Conservation (phyloP, 2,113 vertebrate species). For the Thomomys bottae region DNA sequence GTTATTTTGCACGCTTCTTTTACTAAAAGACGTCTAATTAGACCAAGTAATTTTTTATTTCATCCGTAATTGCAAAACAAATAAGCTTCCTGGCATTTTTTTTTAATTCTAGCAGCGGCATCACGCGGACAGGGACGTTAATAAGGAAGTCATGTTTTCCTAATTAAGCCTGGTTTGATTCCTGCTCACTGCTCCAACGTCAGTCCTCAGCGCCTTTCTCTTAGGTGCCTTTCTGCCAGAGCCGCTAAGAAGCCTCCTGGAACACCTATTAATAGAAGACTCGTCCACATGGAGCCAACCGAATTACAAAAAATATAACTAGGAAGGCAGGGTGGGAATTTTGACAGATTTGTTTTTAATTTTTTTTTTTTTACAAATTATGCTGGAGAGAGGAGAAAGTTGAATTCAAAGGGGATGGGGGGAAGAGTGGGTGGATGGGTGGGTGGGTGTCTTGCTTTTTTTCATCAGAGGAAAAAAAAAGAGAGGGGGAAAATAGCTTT, state of each 20-base stretch:
- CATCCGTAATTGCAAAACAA: slow-evolving; percentile 82
- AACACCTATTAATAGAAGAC: slow-evolving; percentile 75
- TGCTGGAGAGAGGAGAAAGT: slow-evolving; percentile 73
- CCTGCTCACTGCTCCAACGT: slow-evolving; percentile 26
- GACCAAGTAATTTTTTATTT: slow-evolving; percentile 83
- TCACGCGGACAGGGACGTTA: slow-evolving; percentile 66
- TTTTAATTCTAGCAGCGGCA: slow-evolving; percentile 41
- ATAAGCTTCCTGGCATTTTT: slow-evolving; percentile 72
- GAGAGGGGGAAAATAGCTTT: slow-evolving; percentile 74
- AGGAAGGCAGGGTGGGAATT: slow-evolving; percentile 78
- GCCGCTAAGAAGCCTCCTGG: slow-evolving; percentile 71
- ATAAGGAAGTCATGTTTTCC: slow-evolving; percentile 75
- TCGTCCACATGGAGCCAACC: slow-evolving; percentile 62
- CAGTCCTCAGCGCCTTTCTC: slow-evolving; percentile 43
- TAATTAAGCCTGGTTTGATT: slow-evolving; percentile 71
- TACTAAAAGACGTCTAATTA: slow-evolving; percentile 82
- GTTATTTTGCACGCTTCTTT: slow-evolving; percentile 80
- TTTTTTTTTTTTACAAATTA: slow-evolving; percentile 50
- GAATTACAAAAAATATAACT: slow-evolving; percentile 72
- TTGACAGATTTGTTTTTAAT: slow-evolving; percentile 78
- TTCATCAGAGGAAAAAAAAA: slow-evolving; percentile 67
- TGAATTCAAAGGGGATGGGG: slow-evolving; percentile 68
- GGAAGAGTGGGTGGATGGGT: not conserved
- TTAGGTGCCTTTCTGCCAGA: slow-evolving; percentile 69
- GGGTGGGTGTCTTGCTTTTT: slow-evolving; percentile 64